Evolutionary conservation across 2,888 invertebrate species (phyloP), one percentile per base, ranked within the genome.

Genomic region (Neoitamus cyanurus): DNA sequence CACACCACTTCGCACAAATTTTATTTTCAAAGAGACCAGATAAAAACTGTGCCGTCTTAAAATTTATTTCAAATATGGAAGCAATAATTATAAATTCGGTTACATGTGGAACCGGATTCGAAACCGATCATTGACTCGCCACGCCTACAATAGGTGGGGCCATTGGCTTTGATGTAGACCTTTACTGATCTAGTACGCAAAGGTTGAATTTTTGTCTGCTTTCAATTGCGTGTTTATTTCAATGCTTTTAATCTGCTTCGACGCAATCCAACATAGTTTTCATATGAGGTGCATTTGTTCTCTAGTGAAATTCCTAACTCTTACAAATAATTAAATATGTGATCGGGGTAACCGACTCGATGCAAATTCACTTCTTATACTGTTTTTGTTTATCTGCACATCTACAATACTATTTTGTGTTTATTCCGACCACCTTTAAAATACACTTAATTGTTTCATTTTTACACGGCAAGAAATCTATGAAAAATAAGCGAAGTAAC

Each of bases 101-200:
- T 58, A 48, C 13, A 80, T 58, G 31, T 20, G 42, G 42, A 75
- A 75, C 75, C 75, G 75, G 75, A 75, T 75, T 42, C 42, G 42
- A 42, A 75, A 42, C 13, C 28, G 75, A 75, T 75, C 25, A 58
- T 83, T 70, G 70, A 83, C 42, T 69, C 15, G 70, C 83, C 83
- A 83, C 83, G 83, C 83, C 83, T 70, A 70, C 83, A 42, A 31
- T 31, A 83, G 83, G 83, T 83, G 83, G 83, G 69, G 83, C 70
- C 42, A 31, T 80, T 80, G 78, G 34, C 30, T 58, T 80, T 58
- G 7, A 2, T 15, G 58, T 25, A 58, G 42, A n/a, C n/a, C 34
- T 34, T 58, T 9, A 20, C 3, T 9, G 58, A 58, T 13, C 4
- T 42, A 42, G n/a, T 13, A 11, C 1, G 42, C 20, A 15, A 5